These are phyloP conservation scores for Penaeus vannamei DNA, from an alignment of 1,140 invertebrate genomes.

Conservation along the genomic window DNA sequence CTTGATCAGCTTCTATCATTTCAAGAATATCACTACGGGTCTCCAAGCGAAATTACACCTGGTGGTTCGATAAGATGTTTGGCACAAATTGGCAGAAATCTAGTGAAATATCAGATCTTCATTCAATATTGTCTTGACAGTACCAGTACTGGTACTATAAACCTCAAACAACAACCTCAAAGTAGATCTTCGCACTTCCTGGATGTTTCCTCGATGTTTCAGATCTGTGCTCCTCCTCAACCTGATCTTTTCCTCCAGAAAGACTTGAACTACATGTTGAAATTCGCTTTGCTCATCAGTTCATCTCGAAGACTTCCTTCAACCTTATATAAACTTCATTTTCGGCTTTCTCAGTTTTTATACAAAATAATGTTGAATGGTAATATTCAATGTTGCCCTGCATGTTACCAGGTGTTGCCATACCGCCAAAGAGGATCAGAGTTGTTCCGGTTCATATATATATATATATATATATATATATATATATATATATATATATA, in stretches of 20 bases:
- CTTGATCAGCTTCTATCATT: no score
- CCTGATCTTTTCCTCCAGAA: background rate
- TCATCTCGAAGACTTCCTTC: background rate
- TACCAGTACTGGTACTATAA: no score
- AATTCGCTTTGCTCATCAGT: background rate
- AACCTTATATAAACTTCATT: background rate
- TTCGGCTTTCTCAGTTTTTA: background rate
- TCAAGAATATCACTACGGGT: no score
- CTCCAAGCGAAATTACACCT: no score
- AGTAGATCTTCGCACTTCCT: no score
- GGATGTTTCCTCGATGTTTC: background rate
- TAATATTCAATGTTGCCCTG: background rate
- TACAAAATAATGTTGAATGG: background rate
- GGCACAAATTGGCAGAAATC: no score
- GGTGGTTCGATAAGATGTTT: no score
- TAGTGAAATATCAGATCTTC: no score
- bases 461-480: background rate
- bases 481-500: background rate
- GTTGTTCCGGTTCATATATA: background rate
- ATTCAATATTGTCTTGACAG: no score
- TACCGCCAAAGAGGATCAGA: background rate
- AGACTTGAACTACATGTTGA: background rate
- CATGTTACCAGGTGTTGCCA: background rate
- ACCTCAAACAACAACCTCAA: no score
- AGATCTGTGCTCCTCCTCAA: conserved; percentile 7